Conservation (phyloP, 2,797 vertebrate genomes). For the Manis javanica region DNA sequence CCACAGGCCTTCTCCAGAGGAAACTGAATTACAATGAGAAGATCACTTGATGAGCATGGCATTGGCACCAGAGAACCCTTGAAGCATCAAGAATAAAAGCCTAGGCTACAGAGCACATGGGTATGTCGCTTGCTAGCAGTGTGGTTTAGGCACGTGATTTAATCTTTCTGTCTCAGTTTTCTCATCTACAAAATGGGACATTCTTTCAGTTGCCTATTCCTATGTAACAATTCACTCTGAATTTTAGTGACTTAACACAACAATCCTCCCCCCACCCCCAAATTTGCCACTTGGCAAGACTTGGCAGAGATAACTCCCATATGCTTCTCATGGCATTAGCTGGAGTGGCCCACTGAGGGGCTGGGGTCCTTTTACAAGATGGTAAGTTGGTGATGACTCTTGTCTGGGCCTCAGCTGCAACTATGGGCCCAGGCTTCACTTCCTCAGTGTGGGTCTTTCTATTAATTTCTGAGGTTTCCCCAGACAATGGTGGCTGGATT, state of each 20-base stretch:
- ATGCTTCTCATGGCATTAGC: neutral
- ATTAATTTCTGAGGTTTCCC: neutral
- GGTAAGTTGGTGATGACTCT: neutral
- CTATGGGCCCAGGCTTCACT: neutral
- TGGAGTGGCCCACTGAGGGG: neutral
- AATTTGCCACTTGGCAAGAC: neutral
- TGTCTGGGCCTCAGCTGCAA: neutral
- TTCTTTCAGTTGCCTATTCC: neutral
- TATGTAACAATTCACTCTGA: neutral
- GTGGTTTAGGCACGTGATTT: neutral
- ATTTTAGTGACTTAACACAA: neutral
- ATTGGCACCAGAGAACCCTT: neutral
- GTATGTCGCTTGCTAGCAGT: neutral
- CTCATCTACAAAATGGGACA: neutral
- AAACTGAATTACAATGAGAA: conserved; percentile 26
- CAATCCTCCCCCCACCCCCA: neutral
- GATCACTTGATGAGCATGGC: neutral
- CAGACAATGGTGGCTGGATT: neutral
- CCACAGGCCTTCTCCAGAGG: neutral
- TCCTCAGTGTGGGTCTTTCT: neutral
- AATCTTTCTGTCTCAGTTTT: conserved; percentile 28
- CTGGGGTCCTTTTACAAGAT: neutral
- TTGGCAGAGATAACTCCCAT: neutral
- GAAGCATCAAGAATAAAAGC: neutral
- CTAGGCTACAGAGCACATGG: neutral